Evolutionary conservation across 2,797 vertebrate genomes (phyloP).

Genomic region (Tokudaia tokunoshimensis): DNA sequence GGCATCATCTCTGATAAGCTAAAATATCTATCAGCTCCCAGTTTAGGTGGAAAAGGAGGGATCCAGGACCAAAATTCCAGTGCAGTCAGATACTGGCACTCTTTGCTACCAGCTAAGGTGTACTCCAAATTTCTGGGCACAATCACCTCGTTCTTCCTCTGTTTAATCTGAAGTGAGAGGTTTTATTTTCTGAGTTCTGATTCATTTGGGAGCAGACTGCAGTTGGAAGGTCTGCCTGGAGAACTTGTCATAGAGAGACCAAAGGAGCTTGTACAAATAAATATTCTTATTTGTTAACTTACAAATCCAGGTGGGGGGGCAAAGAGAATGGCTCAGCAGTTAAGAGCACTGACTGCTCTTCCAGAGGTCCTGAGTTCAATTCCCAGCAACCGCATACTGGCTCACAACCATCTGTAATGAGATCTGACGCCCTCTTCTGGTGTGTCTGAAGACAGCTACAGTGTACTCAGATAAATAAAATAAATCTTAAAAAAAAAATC

Average conservation of each 20-base stretch:
- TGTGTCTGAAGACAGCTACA: no score
- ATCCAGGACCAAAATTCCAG: background rate
- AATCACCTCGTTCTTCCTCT: background rate
- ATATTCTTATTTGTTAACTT: slow-evolving; percentile 14
- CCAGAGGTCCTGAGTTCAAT: no score
- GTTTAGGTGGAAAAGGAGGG: background rate
- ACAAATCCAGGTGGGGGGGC: slow-evolving; percentile 11
- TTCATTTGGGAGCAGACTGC: background rate
- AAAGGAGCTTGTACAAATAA: background rate
- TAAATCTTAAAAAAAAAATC: background rate
- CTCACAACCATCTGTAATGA: no score
- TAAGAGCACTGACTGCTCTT: no score
- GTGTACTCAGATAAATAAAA: no score
- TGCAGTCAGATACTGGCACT: background rate
- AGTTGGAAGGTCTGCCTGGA: background rate
- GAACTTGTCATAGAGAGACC: background rate
- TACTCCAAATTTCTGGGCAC: background rate
- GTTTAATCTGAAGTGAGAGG: background rate
- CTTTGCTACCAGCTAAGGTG: background rate
- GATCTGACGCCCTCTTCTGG: no score
- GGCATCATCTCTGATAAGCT: background rate
- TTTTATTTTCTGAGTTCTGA: slow-evolving; percentile 16
- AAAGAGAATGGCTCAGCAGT: no score
- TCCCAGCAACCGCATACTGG: no score
- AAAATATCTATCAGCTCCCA: background rate